These are phyloP conservation scores for Nephrocerus scutellatus DNA, from an alignment of 2,888 invertebrate species.

Conservation along the genomic window DNA sequence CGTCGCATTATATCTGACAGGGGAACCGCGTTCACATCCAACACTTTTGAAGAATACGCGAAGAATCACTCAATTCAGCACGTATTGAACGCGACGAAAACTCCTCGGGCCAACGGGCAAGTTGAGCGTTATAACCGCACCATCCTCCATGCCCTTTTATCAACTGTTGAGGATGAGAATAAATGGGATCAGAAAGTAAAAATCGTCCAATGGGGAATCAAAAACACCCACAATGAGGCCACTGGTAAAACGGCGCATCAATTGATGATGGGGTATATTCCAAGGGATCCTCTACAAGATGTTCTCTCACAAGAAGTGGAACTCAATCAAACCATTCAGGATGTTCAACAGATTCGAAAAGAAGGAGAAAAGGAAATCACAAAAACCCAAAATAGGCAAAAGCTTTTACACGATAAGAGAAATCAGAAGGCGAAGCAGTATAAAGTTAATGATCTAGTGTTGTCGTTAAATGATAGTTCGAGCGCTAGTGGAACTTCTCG, in stretches of 20 bases:
- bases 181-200: constrained; percentile 6
- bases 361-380: too few species aligned
- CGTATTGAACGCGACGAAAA: constrained; percentile 8
- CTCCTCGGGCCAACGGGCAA: constrained; percentile 4
- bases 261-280: constrained; percentile 8
- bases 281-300: too few species aligned
- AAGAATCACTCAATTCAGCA: too few species aligned
- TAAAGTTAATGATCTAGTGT: constrained; percentile 2
- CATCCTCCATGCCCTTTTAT: neutral
- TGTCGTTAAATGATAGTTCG: constrained; percentile 10
- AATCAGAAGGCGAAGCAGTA: constrained; percentile 8
- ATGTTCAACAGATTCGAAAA: too few species aligned
- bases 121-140: constrained; percentile 2
- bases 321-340: too few species aligned
- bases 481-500: constrained; percentile 5
- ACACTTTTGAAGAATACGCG: too few species aligned
- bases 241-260: constrained; percentile 8
- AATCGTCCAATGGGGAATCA: constrained; percentile 10
- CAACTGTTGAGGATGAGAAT: constrained; percentile 4
- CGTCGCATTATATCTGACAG: constrained; percentile 8
- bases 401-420: constrained; percentile 3
- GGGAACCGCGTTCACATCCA: constrained; percentile 10
- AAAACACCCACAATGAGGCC: too few species aligned
- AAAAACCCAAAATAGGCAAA: constrained; percentile 10
- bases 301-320: too few species aligned